These are phyloP conservation scores for Mylabris sibirica DNA, from an alignment of 2,888 invertebrate genomes.

Conservation along the genomic window DNA sequence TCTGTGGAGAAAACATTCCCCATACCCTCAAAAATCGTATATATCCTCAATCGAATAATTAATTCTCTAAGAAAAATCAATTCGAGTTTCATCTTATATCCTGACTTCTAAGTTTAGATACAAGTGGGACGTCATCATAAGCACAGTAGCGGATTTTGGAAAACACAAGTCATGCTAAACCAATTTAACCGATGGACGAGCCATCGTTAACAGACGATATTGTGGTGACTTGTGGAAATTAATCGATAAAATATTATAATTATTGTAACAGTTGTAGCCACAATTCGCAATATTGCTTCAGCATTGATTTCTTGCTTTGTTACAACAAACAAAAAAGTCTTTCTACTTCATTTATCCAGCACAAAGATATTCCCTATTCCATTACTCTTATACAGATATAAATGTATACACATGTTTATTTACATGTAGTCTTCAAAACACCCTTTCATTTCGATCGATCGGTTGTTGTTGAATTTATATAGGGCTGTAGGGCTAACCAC, in stretches of 20 bases:
- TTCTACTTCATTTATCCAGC: background rate
- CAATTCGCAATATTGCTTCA: slow-evolving; percentile 24
- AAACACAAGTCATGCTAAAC: slow-evolving; percentile 61
- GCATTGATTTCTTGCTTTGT: background rate
- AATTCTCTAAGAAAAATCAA: slow-evolving; percentile 28
- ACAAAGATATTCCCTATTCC: background rate
- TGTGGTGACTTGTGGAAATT: slow-evolving; percentile 61
- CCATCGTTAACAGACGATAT: slow-evolving; percentile 61
- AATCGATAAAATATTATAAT: slow-evolving; percentile 63
- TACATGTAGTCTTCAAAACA: slow-evolving; percentile 4
- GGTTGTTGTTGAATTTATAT: background rate
- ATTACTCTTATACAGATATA: background rate
- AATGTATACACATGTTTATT: background rate
- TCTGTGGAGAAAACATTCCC: slow-evolving; percentile 40
- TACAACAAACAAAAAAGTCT: background rate
- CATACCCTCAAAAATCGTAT: slow-evolving; percentile 31
- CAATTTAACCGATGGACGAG: slow-evolving; percentile 60
- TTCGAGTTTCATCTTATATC: slow-evolving; percentile 24
- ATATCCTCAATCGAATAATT: slow-evolving; percentile 30
- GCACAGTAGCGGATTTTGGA: slow-evolving; percentile 58
- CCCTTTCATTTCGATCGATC: slow-evolving; percentile 13
- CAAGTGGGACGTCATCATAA: slow-evolving; percentile 62
- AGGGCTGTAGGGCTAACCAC: slow-evolving; percentile 15
- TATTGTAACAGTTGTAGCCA: slow-evolving; percentile 56
- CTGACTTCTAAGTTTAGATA: slow-evolving; percentile 47